A percentile compares a stretch with the other conserved stretches of the same genome.
These are phyloP conservation scores for Hycleus phaleratus DNA, from an alignment of 1,140 invertebrate species.

Conservation along the genomic window DNA sequence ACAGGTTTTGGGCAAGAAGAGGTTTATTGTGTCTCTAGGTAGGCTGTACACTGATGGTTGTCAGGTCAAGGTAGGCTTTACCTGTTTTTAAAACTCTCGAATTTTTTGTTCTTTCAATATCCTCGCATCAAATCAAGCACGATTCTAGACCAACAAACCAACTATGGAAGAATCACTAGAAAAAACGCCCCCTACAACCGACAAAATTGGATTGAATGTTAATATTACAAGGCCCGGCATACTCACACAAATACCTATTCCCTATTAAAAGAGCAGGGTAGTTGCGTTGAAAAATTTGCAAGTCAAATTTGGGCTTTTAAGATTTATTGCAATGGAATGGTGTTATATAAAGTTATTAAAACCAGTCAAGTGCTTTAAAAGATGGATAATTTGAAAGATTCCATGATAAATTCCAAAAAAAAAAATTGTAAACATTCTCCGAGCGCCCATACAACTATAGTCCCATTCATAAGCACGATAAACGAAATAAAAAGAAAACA, in stretches of 20 bases:
- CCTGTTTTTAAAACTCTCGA: not conserved
- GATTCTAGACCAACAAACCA: no score
- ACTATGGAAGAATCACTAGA: not conserved
- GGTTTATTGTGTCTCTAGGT: conserved; percentile 14
- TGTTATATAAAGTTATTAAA: no score
- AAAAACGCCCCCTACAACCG: conserved; percentile 5
- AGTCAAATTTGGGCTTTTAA: conserved; percentile 8
- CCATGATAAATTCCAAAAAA: no score
- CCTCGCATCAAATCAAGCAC: no score
- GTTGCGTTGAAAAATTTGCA: conserved; percentile 6
- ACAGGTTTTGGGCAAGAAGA: conserved; percentile 11
- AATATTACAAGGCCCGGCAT: not conserved
- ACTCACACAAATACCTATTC: no score
- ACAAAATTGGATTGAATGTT: conserved; percentile 9
- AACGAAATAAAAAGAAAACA: no score
- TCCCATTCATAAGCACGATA: no score
- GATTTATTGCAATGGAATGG: conserved; percentile 3
- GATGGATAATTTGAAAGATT: no score
- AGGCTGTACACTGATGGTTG: conserved; percentile 1
- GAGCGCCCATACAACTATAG: no score
- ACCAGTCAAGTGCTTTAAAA: no score
- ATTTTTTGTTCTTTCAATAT: not conserved
- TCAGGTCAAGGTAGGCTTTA: conserved; percentile 11
- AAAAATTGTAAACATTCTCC: no score
- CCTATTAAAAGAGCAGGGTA: not conserved